Evolutionary conservation across 2,113 vertebrate genomes (phyloP).

Genomic region (Athene cunicularia): DNA sequence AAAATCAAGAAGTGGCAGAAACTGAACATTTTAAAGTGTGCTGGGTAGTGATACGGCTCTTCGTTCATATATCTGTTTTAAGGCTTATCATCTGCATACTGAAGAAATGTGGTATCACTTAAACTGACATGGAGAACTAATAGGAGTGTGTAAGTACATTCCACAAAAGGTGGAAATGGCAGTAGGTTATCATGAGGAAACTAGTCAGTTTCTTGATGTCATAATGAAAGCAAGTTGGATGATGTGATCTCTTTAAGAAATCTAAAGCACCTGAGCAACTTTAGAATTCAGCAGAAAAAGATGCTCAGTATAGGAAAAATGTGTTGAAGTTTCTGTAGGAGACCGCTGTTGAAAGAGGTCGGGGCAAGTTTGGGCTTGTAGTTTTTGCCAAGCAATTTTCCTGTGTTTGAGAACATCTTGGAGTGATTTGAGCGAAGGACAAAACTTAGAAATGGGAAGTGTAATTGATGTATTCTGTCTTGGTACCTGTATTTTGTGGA

Average conservation of each 20-base stretch:
- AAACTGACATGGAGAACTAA: not conserved
- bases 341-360: rapidly evolving
- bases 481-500: not conserved
- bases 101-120: not conserved
- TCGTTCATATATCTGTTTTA: not conserved
- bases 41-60: not conserved
- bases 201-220: not conserved
- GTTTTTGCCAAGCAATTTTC: not conserved
- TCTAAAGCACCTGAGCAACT: not conserved
- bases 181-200: not conserved
- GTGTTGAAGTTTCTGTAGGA: not conserved
- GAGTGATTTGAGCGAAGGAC: not conserved
- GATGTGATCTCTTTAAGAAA: not conserved
- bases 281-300: not conserved
- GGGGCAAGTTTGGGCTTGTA: not conserved
- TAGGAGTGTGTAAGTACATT: not conserved
- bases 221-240: not conserved
- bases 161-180: not conserved
- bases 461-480: not conserved
- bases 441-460: not conserved
- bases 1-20: not conserved
- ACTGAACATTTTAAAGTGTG: not conserved
- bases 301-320: not conserved
- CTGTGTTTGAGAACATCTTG: not conserved
- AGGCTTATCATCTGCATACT: not conserved